Evolutionary conservation across 2,113 vertebrate species (phyloP).

Genomic region (Elaphurus davidianus): DNA sequence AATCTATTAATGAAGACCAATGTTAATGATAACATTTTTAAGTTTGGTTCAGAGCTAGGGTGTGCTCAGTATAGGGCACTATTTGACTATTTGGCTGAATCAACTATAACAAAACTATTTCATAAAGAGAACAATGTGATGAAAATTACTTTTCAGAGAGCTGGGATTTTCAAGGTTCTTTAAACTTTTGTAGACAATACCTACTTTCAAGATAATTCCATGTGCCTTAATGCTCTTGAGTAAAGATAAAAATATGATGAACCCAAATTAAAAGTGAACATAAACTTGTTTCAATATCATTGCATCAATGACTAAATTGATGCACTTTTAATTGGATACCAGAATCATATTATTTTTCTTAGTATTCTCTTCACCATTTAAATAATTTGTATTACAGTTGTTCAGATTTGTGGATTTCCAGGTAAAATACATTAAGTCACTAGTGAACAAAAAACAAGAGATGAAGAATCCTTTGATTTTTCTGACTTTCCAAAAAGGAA

Average conservation of each 20-base stretch:
- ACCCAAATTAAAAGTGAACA: background rate
- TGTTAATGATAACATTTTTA: background rate
- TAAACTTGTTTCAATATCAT: background rate
- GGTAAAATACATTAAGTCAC: background rate
- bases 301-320: background rate
- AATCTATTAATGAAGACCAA: background rate
- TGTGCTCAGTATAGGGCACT: background rate
- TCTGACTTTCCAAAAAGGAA: background rate
- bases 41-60: background rate
- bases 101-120: background rate
- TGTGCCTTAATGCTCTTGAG: background rate
- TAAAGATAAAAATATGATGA: background rate
- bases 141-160: background rate
- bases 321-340: background rate
- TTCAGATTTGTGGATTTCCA: background rate
- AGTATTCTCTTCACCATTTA: background rate
- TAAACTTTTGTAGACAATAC: background rate
- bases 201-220: background rate
- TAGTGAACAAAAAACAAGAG: background rate
- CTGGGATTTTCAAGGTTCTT: background rate
- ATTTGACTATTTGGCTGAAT: background rate
- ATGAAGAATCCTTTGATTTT: background rate
- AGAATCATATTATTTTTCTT: background rate
- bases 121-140: background rate
- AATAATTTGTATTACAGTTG: background rate